Base-by-base conservation (phyloP, 2,888 invertebrate genomes). In the Xanthia togata region DNA sequence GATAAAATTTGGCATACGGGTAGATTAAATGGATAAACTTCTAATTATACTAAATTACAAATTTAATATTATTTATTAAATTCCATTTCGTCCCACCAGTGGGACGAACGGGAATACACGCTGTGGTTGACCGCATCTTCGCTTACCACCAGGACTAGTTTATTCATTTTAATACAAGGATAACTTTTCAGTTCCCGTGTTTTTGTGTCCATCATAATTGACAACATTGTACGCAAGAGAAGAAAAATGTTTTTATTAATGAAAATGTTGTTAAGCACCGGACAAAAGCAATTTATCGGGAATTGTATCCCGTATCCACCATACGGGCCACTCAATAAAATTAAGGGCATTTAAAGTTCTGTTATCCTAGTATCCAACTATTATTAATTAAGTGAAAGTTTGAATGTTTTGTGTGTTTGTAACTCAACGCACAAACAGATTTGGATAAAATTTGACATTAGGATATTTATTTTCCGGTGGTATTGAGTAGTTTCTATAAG, bases 251-350 rank as follows among this genome's bases (percentile, higher is more conserved):
- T 73, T 47, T 50, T 31, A 60, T 44, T 41, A 55, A 69, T 47
- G 12, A 72, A 69, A 64, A 69, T 31, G 14, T 44, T n/a, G 38
- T 83, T 65, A 65, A 78, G 17, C 59, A 62, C 68, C 55, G 81
- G 67, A 81, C 74, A 72, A 38, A 41, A 70, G 55, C 65, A 81
- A 81, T 73, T 81, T 70, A 81, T 84, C 23, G 63, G 59, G 55
- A 63, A 81, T 68, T 55, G 53, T 75, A 26, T 31, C 85, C 76
- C 63, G 63, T 68, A 82, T 70, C n/a, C 63, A 65, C 17, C 2
- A 79, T 85, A 47, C 68, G 83, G 78, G 73, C 55, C 62, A 85
- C 83, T 83, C 70, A 23, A 71, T 68, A 47, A 60, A 73, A 82
- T 73, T 65, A 69, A 73, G 70, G 50, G 53, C 65, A 44, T 59